A percentile compares a stretch with the other conserved stretches of the same genome.
Evolutionary conservation across 2,113 vertebrate species (phyloP).

Genomic region (Lontra canadensis): DNA sequence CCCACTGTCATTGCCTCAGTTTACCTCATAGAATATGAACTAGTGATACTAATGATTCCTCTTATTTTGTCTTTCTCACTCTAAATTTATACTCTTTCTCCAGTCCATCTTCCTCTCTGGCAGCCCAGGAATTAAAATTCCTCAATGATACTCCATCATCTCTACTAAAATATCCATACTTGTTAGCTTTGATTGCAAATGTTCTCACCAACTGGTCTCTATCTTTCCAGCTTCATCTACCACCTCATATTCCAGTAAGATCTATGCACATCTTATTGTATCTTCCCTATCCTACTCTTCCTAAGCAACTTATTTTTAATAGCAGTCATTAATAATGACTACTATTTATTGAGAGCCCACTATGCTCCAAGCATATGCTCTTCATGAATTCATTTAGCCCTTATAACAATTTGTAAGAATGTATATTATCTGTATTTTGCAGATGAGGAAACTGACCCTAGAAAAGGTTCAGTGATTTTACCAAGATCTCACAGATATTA

Average conservation of each 20-base stretch:
- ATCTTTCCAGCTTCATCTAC: slow-evolving; percentile 34
- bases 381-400: neutral
- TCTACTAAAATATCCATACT: neutral
- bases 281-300: neutral
- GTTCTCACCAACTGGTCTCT: neutral
- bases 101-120: neutral
- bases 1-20: neutral
- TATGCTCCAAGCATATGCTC: neutral
- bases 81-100: neutral
- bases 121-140: neutral
- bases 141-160: neutral
- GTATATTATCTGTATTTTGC: slow-evolving; percentile 17
- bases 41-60: neutral
- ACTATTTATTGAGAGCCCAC: neutral
- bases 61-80: neutral
- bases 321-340: neutral
- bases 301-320: neutral
- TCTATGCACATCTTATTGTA: neutral
- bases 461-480: neutral
- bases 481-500: neutral
- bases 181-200: neutral
- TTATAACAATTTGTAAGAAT: neutral
- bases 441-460: neutral
- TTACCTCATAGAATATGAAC: neutral
- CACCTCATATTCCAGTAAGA: neutral